These are phyloP conservation scores for Cephus pygmeus DNA, from an alignment of 2,888 invertebrate species.

Conservation along the genomic window DNA sequence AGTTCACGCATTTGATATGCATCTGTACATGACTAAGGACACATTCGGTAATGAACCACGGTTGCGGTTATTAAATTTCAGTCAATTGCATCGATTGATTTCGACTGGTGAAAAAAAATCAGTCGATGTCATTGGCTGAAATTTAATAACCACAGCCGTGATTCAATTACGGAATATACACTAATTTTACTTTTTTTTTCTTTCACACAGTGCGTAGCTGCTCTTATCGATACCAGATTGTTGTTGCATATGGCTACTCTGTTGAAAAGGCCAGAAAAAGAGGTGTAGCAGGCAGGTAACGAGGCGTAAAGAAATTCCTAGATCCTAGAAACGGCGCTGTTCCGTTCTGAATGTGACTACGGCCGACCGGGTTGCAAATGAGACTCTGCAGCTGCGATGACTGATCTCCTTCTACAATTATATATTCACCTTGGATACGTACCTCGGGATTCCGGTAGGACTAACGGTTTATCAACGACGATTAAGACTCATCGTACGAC, in stretches of 20 bases:
- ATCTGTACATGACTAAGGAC: background rate
- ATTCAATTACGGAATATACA: too few species aligned
- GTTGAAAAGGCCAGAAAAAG: background rate
- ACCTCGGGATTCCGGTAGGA: background rate
- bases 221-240: background rate
- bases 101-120: too few species aligned
- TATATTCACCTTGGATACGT: background rate
- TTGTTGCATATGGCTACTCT: background rate
- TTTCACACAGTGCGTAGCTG: background rate
- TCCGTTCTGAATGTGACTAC: conserved; percentile 28
- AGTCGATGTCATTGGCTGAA: too few species aligned
- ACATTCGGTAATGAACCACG: too few species aligned
- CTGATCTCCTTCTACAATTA: background rate
- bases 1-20: background rate
- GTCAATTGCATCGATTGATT: too few species aligned
- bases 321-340: conserved; percentile 23
- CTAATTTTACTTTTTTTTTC: background rate
- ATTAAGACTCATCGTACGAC: background rate
- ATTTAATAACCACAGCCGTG: too few species aligned
- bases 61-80: too few species aligned
- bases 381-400: background rate
- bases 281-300: conserved; percentile 5
- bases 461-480: background rate
- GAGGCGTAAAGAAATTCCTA: conserved; percentile 18
- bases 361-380: conserved; percentile 14